Base-by-base conservation (phyloP, 2,888 invertebrate genomes). In the Chelonus formosanus region DNA sequence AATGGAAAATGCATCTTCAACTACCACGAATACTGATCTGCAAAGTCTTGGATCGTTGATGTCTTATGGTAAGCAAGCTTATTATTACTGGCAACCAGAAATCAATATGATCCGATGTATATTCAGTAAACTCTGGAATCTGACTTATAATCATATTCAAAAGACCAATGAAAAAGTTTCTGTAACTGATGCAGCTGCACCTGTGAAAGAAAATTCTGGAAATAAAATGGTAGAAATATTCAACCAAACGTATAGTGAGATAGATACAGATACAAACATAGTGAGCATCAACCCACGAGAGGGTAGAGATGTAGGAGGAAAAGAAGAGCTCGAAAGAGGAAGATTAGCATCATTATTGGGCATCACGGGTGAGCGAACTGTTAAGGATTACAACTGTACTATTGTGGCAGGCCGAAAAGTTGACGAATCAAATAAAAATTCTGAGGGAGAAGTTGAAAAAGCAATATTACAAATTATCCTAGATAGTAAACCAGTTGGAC, bases 61-160 rank as follows among this genome's bases (percentile, higher is more conserved):
- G n/a, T 8, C 47, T 5, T 58, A 47, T n/a, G 58, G 44, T 4
- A 58, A 44, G 34, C 36, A 47, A 45, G 45, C 45, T 10, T 58
- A 58, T 32, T 58, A 47, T 45, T 6, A 8, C 8, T 58, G 45
- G 65, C 53, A 65, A 4, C 72, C 74, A 4, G 78, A 78, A 61
- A 61, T 75, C 20, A 40, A 61, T 4, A 67, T 76, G 35, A 74
- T 73, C 34, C 71, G 72, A 44, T 78, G 78, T 58, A 59, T 70
- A 3, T n/a, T 65, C 2, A 20, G 32, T 5, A 63, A 65, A 7
- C 53, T 70, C 6, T 55, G 65, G 36, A 44, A 34, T 34, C n/a
- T 48, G n/a, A 48, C 48, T 7, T 48, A 48, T 10, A 20, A 20
- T 48, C n/a, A 5, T 48, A 7, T 48, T 10, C 48, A 4, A 20